These are phyloP conservation scores for Pachypsylla venusta DNA, from an alignment of 1,140 invertebrate genomes.

Conservation along the genomic window DNA sequence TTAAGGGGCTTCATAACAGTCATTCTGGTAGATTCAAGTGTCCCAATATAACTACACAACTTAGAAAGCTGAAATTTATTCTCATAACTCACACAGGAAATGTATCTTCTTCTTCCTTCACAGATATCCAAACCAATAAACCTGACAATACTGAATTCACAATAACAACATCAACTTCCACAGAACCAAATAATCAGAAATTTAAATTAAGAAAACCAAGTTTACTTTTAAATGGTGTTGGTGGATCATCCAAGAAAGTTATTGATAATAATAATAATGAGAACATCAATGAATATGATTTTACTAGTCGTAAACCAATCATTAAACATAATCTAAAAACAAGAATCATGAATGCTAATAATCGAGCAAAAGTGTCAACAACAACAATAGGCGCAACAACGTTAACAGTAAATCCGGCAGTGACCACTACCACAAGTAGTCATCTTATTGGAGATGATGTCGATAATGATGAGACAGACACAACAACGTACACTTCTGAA, in stretches of 20 bases:
- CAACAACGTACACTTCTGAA: too few relatives aligned
- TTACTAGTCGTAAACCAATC: not conserved
- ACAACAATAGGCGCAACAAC: not conserved
- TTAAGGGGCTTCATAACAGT: too few relatives aligned
- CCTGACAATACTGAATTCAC: too few relatives aligned
- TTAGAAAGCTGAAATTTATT: too few relatives aligned
- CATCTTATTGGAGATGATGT: not conserved
- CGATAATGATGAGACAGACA: not conserved
- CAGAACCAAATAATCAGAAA: too few relatives aligned
- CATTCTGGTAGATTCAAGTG: too few relatives aligned
- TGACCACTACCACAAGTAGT: not conserved
- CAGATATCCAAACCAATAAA: too few relatives aligned
- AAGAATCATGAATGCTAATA: not conserved
- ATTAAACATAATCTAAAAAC: not conserved
- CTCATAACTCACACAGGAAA: too few relatives aligned
- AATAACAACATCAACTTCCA: too few relatives aligned
- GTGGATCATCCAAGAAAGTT: not conserved
- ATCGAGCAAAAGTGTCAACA: not conserved
- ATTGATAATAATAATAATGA: not conserved
- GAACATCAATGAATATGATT: not conserved
- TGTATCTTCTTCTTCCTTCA: not conserved
- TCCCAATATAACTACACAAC: too few relatives aligned
- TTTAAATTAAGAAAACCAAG: not conserved
- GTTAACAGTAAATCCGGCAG: not conserved
- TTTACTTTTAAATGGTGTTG: too few relatives aligned